Evolutionary conservation across 2,113 vertebrate species (phyloP), one percentile per base, ranked within the genome.

Genomic region (Pelvicachromis taeniatus): DNA sequence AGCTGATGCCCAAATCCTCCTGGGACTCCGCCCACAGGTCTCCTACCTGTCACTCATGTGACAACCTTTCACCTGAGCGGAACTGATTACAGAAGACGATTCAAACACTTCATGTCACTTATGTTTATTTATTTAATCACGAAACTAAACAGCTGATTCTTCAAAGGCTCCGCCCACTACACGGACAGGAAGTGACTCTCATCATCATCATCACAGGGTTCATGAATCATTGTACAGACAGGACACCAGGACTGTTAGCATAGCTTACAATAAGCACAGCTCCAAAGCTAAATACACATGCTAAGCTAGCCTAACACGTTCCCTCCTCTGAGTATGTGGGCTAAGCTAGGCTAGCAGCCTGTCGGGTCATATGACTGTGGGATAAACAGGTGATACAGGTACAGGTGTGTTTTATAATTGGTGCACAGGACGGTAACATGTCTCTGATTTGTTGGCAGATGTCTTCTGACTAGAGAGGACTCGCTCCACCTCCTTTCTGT

Each of bases 1-100:
- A 92, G 88, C 91, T 92, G 93, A 89, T 88, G 21, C 61, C 31
- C 8, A 52, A 53, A n/a, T 5, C 14, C n/a, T 85, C 23, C 23
- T 5, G n/a, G 54, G 81, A 4, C 12, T 58, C 21, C 9, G 1
- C 65, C 42, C 68, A 73, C 23, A 48, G 9, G 23, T 73, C 23
- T 82, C 59, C 1, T 40, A 83, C 45, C 48, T 70, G 23, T 31
- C 42, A 42, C 21, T 45, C 13, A 4, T 2, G 65, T 45, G 65
- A 45, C 58, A 26, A 50, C 13, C 2, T 70, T 26, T 70, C 21
- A 33, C 70, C 45, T 75, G 45, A 75, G 68, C 50, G 70, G 26
- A 75, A 52, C 45, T 52, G 10, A 2, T 16, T 52, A 26, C 45
- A 75, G 70, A 29, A 75, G 52, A 75, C n/a, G 45, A 52, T 33